These are phyloP conservation scores for Trididemnum miniatum DNA, from an alignment of 23 tunicate species.

Conservation along the genomic window DNA sequence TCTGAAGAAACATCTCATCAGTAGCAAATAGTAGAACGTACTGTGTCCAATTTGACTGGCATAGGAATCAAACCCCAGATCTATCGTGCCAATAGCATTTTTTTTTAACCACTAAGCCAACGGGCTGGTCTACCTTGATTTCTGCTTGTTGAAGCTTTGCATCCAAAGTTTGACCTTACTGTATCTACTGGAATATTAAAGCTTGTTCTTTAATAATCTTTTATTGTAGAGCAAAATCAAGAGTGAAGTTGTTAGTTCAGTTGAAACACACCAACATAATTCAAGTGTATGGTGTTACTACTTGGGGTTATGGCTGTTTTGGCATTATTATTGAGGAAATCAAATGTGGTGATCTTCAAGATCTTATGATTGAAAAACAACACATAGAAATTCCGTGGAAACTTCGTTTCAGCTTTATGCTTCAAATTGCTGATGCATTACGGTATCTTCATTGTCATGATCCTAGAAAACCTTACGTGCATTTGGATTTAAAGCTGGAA, in stretches of 20 bases:
- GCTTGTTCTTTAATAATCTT: neutral
- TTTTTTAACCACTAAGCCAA: no score
- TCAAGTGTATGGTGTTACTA: neutral
- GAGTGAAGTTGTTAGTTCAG: neutral
- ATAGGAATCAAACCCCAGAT: no score
- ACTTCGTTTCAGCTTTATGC: neutral
- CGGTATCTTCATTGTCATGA: neutral
- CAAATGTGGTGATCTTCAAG: neutral
- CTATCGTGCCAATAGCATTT: no score
- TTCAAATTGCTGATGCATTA: conserved; percentile 13
- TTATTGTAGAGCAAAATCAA: neutral
- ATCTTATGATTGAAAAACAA: neutral
- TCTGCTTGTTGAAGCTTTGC: no score
- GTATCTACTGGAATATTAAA: no score
- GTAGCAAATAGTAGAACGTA: no score
- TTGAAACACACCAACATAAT: neutral
- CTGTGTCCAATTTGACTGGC: no score
- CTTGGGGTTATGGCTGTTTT: neutral
- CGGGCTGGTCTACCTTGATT: no score
- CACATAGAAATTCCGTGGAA: neutral
- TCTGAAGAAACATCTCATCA: no score
- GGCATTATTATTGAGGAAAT: neutral
- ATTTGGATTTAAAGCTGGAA: conserved; percentile 3
- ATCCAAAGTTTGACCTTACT: no score
- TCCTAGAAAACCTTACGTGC: neutral